Evolutionary conservation across 2,797 vertebrate genomes (phyloP), one percentile per base, ranked within the genome.

Genomic region (Xerus rutilus): DNA sequence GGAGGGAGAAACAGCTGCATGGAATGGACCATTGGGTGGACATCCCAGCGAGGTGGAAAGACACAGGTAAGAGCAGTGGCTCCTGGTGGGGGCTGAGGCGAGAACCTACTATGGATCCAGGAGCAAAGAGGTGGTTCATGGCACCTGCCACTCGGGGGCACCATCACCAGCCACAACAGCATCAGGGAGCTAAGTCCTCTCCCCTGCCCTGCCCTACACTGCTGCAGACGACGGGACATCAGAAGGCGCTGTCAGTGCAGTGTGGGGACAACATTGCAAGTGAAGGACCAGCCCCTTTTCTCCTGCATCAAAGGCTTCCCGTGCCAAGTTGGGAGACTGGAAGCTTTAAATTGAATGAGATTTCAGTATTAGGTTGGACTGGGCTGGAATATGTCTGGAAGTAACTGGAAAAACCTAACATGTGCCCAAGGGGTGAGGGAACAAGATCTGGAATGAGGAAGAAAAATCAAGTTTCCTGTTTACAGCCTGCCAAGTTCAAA

Each of bases 141-240:
- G 3, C 13, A 25, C 15, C 23, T 70, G n/a, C 62, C n/a, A 49
- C 65, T 59, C 47, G 28, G 39, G 49, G 54, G 4, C 35, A 2
- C n/a, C 20, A 6, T 8, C 82, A 69, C n/a, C 57, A 79, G 32
- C 62, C 21, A 35, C 59, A 35, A 25, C 12, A 32, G 14, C n/a
- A 32, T 35, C 4, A 8, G 28, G 32, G 32, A n/a, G 39, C 30
- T 8, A 23, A 30, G 59, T 15, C 13, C 7, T 54, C 76, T 54
- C 30, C 17, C n/a, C 43, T 17, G 43, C 18, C n/a, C 15, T 45
- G 54, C 47, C 54, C 54, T 2, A 1, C 13, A 3, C 7, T 43
- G 3, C 2, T 2, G 17, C 59, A 7, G 0, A 12, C 32, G 35
- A 2, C 1, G 12, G 64, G 62, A 52, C 1, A 10, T 4, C 35